Evolutionary conservation across 30 jellyfish, hydroid and myxozoan genomes (phyloP), one percentile per base, ranked within the genome.

Genomic region (Hydractinia symbiolongicarpus): DNA sequence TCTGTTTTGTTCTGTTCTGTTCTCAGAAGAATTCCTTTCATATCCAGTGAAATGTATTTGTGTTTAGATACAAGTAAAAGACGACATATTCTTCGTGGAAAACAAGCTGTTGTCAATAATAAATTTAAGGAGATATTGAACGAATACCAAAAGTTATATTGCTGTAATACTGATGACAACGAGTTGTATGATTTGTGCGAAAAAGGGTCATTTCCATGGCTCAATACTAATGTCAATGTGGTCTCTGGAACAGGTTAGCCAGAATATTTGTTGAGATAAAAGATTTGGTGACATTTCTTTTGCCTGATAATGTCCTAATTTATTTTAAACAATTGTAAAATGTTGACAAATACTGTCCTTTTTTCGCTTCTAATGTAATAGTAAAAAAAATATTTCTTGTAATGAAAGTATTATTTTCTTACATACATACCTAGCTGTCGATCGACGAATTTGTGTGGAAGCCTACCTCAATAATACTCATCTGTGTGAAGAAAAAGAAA

Each of bases 361-460:
- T 58, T 16, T 16, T 58, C 19, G 15, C 17, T 11, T 58, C 15
- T 58, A 58, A 11, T 13, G 15, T 58, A 58, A 11, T 58, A 16
- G 15, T 58, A 11, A 58, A 58, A 58, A 58, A 58, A 16, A 58
- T 11, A 58, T 13, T 58, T 58, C 69, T 11, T 58, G 19, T 16
- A 13, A 16, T 58, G 17, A 58, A 58, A 58, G 19, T 11, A 58
- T 11, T 58, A 13, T 11, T 11, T 58, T 58, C 69, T 58, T 58
- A 11, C 44, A 30, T 30, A 30, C 44, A 30, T 58, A 13, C 69
- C 15, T 58, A 58, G 69, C 69, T 58, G 69, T 58, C 19, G 69
- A 58, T 58, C 69, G 69, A 58, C 69, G 69, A 58, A 58, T 58
- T 13, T 58, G 69, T 58, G 69, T 58, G 19, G 69, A 58, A 58